A percentile compares a stretch with the other conserved stretches of the same genome.
Evolutionary conservation across 2,888 invertebrate genomes (phyloP).

Genomic region (Limnephilus marmoratus): DNA sequence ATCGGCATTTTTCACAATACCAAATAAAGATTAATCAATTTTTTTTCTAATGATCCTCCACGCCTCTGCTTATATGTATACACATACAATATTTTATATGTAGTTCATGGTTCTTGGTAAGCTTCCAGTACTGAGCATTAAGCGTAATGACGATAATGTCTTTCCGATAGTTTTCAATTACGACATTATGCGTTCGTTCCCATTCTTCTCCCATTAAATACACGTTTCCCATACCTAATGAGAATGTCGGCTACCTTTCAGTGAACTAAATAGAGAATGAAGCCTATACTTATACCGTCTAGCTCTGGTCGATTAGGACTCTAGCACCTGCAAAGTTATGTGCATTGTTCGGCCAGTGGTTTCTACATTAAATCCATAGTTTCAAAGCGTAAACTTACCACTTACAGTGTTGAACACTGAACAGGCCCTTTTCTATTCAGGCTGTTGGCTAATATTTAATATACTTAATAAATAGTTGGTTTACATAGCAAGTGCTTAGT

Average conservation of each 20-base stretch:
- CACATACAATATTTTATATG: not conserved
- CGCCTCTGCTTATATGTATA: too few relatives aligned
- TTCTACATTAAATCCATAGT: not conserved
- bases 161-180: constrained; percentile 2
- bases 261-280: not conserved
- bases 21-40: too few relatives aligned
- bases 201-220: constrained; percentile 2
- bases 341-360: not conserved
- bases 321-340: constrained; percentile 2
- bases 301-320: not conserved
- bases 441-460: not conserved
- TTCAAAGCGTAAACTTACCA: not conserved
- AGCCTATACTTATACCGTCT: not conserved
- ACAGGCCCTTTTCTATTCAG: not conserved
- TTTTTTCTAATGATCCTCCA: too few relatives aligned
- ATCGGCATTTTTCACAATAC: too few relatives aligned
- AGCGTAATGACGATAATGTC: not conserved
- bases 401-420: not conserved
- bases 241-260: not conserved
- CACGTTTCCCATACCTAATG: not conserved
- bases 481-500: not conserved
- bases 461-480: not conserved
- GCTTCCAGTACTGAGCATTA: not conserved
- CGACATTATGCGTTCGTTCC: not conserved
- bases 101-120: not conserved